Evolutionary conservation across 35 echinoderm and acorn worm genomes (phyloP), one percentile per base, ranked within the genome.

Genomic region (Ptychodera flava): DNA sequence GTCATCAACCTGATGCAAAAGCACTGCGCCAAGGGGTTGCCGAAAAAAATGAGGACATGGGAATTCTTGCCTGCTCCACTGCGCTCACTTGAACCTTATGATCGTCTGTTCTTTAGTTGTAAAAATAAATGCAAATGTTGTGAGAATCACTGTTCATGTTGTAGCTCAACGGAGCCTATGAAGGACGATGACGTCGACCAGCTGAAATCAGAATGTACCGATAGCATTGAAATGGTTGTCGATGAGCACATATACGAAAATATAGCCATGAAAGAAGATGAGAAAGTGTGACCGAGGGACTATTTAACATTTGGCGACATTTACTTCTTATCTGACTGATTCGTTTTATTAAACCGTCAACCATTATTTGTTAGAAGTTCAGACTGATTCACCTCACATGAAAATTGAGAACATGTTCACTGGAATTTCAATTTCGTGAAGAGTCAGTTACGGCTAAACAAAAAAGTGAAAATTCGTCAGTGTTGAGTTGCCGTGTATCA

Each of bases 81-180:
- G 45, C 6, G 22, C 22, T 64, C 45, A 22, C 22, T 64, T 6
- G 45, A 64, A 22, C 45, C 45, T 0, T 64, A 93, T 32, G 95
- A 97, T 33, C 32, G 79, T 30, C 6, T 22, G 6, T 12, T 64
- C 45, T 64, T 64, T 22, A 64, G 45, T 64, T 64, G 45, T 22
- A 6, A 22, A 64, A 64, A 64, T 22, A 64, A 64, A 64, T 64
- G 45, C 45, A 64, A 64, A 64, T 64, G 45, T 64, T n/a, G n/a
- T n/a, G n/a, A n/a, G n/a, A n/a, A n/a, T n/a, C n/a, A n/a, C n/a
- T 64, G 45, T 22, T 12, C 6, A 64, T 64, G 45, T 64, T 64
- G 45, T 22, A 22, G 6, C 22, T 6, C 6, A 12, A 12, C 45
- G 6, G 45, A 64, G 6, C 22, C 45, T 12, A 22, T 12, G 6